These are phyloP conservation scores for Lumbricus terrestris DNA, from an alignment of 2,888 invertebrate species.

Conservation along the genomic window DNA sequence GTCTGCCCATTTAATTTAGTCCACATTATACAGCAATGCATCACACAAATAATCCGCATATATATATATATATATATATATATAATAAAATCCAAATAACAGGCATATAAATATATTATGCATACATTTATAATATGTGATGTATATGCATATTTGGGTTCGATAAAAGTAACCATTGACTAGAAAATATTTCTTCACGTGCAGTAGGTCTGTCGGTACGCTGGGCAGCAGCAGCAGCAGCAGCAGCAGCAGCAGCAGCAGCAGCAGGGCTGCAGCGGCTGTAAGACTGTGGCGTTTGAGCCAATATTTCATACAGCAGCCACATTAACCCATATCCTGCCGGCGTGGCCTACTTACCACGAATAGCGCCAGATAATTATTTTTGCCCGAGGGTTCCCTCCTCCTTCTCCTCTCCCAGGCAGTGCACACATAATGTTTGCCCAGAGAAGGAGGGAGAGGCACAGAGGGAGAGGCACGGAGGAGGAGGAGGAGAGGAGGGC, in stretches of 20 bases:
- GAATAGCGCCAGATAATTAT: neutral
- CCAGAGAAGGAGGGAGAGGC: neutral
- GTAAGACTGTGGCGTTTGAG: neutral
- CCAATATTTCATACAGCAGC: neutral
- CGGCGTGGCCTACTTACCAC: neutral
- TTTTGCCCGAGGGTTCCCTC: neutral
- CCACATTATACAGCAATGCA: neutral
- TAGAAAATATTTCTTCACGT: neutral
- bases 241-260: too few relatives aligned
- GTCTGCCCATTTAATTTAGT: neutral
- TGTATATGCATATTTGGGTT: neutral
- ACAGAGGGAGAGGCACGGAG: neutral
- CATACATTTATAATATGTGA: neutral
- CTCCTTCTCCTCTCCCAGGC: neutral
- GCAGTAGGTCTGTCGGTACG: neutral
- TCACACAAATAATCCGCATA: neutral
- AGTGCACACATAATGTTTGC: neutral
- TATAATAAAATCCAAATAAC: too few relatives aligned
- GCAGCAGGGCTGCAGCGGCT: too few relatives aligned
- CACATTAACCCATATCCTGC: constrained; percentile 3
- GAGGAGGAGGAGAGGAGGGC: neutral
- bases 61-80: too few relatives aligned
- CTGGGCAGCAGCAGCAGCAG: too few relatives aligned
- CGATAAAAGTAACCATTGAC: neutral
- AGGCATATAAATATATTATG: neutral